These are phyloP conservation scores for Megalurothrips usitatus DNA, from an alignment of 2,888 invertebrate species.

Conservation along the genomic window DNA sequence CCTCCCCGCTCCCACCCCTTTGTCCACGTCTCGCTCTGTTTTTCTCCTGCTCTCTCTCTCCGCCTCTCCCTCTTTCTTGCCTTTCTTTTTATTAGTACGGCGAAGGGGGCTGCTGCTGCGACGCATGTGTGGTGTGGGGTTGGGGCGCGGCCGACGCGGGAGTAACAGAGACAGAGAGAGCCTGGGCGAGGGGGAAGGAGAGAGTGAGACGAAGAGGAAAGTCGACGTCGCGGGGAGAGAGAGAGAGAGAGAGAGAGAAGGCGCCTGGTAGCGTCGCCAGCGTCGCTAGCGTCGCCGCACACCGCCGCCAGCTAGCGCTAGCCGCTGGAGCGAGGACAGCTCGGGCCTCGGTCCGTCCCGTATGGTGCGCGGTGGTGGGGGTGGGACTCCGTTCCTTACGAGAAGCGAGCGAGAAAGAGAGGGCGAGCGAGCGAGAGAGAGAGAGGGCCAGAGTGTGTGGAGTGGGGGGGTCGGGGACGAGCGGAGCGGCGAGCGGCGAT, in stretches of 20 bases:
- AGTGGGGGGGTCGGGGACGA: conserved; percentile 34
- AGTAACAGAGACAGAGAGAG: neutral
- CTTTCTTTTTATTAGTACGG: neutral
- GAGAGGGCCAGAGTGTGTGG: conserved; percentile 29
- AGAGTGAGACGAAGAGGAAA: neutral
- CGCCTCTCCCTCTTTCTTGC: neutral
- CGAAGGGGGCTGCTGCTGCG: neutral
- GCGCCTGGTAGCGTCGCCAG: neutral
- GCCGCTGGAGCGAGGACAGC: neutral
- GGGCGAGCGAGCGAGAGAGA: neutral
- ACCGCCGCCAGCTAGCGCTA: conserved; percentile 18
- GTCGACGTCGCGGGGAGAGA: neutral
- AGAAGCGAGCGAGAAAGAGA: too few species aligned
- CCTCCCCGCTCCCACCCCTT: neutral
- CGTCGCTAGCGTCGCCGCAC: neutral
- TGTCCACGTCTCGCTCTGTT: neutral
- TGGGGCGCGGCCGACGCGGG: neutral
- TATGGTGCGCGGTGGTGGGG: neutral
- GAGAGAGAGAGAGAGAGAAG: neutral
- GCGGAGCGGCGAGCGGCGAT: conserved; percentile 31
- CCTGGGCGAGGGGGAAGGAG: neutral
- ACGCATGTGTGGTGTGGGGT: neutral
- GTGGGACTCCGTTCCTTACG: neutral
- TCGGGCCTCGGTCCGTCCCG: neutral
- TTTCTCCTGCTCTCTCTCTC: neutral